These are phyloP conservation scores for Laticauda colubrina DNA, from an alignment of 2,113 vertebrate species.

Conservation along the genomic window DNA sequence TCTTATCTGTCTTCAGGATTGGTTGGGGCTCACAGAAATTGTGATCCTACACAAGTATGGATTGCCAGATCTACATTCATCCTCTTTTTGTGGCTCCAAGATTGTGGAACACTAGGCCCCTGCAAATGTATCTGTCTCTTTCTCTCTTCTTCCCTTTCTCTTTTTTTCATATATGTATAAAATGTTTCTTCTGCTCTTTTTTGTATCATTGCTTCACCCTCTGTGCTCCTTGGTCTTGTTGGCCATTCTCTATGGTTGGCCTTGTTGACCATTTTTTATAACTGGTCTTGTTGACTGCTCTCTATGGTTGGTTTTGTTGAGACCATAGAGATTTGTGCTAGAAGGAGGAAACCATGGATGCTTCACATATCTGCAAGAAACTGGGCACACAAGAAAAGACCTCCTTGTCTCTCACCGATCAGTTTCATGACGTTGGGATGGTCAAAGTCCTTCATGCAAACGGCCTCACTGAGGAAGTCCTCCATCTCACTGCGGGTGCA, in stretches of 20 bases:
- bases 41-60: too few relatives aligned
- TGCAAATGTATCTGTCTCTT: too few relatives aligned
- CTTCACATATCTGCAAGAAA: background rate
- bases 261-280: too few relatives aligned
- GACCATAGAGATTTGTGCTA: background rate
- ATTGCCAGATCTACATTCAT: background rate
- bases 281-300: too few relatives aligned
- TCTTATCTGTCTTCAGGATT: background rate
- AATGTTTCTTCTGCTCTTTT: too few relatives aligned
- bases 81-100: background rate
- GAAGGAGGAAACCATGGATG: background rate
- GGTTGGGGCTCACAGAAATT: too few relatives aligned
- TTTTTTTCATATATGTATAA: too few relatives aligned
- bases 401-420: constrained; percentile 71
- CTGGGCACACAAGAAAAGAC: background rate
- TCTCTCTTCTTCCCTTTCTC: too few relatives aligned
- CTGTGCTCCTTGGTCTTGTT: too few relatives aligned
- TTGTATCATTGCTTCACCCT: too few relatives aligned
- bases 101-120: background rate
- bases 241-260: too few relatives aligned
- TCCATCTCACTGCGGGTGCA: constrained; percentile 93
- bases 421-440: constrained; percentile 91
- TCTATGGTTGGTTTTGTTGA: too few relatives aligned
- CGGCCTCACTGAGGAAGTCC: constrained; percentile 87
- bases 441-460: constrained; percentile 95